Percentiles rank a stretch among this genome's conserved stretches.
Conservation (phyloP, 2,888 invertebrate species). For the Drosophila emarginata region DNA sequence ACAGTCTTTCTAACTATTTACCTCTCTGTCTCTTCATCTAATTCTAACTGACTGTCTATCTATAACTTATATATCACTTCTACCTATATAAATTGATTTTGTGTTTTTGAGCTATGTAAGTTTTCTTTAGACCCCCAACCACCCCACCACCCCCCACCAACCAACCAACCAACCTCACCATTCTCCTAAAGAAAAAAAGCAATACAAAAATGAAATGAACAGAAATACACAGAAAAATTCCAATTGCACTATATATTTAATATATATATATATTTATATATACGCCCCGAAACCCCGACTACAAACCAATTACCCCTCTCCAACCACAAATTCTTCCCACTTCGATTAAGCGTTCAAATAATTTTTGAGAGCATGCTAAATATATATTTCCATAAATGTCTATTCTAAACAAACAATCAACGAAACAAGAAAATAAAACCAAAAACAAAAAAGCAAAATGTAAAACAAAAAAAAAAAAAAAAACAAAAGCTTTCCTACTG, state of each 20-base stretch:
- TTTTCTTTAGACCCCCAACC: constrained; percentile 61
- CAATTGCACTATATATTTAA: constrained; percentile 58
- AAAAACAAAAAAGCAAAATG: not conserved
- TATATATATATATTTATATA: constrained; percentile 59
- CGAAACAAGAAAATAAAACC: not conserved
- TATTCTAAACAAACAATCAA: constrained; percentile 60
- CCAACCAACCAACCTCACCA: not conserved
- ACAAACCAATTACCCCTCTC: not conserved
- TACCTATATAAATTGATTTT: constrained; percentile 66
- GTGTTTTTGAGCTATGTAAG: constrained; percentile 70
- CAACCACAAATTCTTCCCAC: constrained; percentile 37
- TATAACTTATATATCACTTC: constrained; percentile 56
- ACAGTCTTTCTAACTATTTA: constrained; percentile 29
- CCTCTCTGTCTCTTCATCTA: constrained; percentile 38
- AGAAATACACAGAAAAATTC: constrained; percentile 33
- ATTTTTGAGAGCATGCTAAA: constrained; percentile 79
- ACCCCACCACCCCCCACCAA: not conserved
- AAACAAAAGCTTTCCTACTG: constrained; percentile 62
- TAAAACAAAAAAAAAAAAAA: not conserved
- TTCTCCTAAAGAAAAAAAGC: constrained; percentile 4
- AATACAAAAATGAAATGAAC: constrained; percentile 33
- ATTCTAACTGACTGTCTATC: constrained; percentile 43
- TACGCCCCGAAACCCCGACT: constrained; percentile 39
- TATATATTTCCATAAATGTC: constrained; percentile 79
- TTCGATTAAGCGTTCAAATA: constrained; percentile 76